Evolutionary conservation across 2,797 vertebrate species (phyloP), one percentile per base, ranked within the genome.

Genomic region (Heliangelus exortis): DNA sequence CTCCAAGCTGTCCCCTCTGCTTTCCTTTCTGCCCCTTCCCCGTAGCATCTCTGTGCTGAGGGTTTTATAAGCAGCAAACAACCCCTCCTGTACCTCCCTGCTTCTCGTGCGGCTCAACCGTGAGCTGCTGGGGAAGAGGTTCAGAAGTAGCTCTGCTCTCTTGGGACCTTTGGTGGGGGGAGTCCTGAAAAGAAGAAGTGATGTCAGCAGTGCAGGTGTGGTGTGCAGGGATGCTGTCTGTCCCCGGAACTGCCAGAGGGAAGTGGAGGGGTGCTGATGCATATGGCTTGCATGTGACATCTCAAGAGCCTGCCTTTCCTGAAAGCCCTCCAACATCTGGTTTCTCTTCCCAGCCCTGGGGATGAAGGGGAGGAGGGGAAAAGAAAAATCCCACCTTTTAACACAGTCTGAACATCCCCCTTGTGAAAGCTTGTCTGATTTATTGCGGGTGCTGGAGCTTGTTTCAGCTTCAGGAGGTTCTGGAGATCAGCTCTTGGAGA

Each of bases 321-420:
- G 93, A 97, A 94, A 95, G 73, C 79, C 61, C 54, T 93, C 87
- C 94, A 94, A 67, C 95, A 95, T 93, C 93, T 96, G 93, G 92
- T 84, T 91, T 96, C 85, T 93, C 85, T 89, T 95, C 80, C 89
- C 89, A 82, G 89, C 87, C 79, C 63, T 83, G 9, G 13, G 89
- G 89, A 73, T 90, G 41, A 74, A 95, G 74, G 61, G 78, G 84
- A 93, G 92, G 87, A 90, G 84, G 84, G 90, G 87, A 94, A 53
- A 92, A 95, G 77, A 82, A 82, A 92, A 93, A 90, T 90, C 92
- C 92, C 91, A 96, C 89, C 91, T 97, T 96, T 93, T 95, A 95
- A 91, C 94, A 82, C 55, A 74, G 87, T 61, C 91, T 90, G 91
- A 96, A 90, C 93, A 95, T 93, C 0, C 15, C 74, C 77, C 71